Base-by-base conservation (phyloP, 2,113 vertebrate species). In the Nothoprocta pentlandii region DNA sequence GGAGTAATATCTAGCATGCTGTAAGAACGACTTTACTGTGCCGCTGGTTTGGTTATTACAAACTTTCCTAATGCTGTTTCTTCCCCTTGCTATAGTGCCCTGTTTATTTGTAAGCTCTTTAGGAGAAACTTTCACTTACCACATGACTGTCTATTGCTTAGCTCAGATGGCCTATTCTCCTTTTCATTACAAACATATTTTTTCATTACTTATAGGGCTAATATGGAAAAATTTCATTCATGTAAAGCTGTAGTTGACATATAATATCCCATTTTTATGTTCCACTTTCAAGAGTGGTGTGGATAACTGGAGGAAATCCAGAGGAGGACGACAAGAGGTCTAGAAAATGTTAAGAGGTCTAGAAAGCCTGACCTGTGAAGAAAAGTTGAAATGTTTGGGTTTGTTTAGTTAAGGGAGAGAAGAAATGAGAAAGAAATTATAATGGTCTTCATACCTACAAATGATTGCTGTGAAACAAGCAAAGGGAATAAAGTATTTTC, bases 81-180 rank as follows among this genome's bases (percentile, higher is more conserved):
- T 89, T 66, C 25, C 9, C 25, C 13, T 42, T 20, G 11, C 61
- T 41, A 44, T 17, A n/a, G 11, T 69, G 30, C 23, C 12, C 6
- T 46, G 9, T 83, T 75, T 86, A 17, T 59, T 36, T 87, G 46
- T 34, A 63, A 46, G 32, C 5, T 82, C 7, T 79, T 51, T 47
- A 47, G 49, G 28, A 85, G 25, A 69, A 73, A 15, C 15, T 61
- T 89, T 58, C 10, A 15, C 5, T 51, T 56, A 28, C 20, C 73
- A 0, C 0, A 20, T 49, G 12, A 30, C 1, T 58, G 28, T 42
- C 28, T 11, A 78, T 28, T 56, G 28, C 28, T 30, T 56, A 56
- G 39, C 21, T 74, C 22, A 66, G 30, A 47, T 26, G 34, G 59
- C 25, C 14, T 82, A 32, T 34, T 82, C 5, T 74, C 3, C 87